Evolutionary conservation across 2,888 invertebrate genomes (phyloP).

Genomic region (Heteromyza rotundicornis): DNA sequence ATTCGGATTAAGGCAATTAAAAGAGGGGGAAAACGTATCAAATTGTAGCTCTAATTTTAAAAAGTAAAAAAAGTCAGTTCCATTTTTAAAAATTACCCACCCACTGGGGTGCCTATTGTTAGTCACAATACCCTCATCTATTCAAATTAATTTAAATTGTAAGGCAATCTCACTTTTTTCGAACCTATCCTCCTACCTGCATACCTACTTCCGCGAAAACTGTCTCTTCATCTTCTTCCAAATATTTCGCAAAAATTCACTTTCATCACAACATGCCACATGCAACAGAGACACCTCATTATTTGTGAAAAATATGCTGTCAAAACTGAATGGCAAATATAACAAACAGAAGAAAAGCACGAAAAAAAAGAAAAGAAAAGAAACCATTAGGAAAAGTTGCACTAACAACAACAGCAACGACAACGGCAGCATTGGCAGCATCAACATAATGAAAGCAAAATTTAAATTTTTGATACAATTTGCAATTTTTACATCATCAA

Average conservation of each 20-base stretch:
- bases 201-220: not conserved
- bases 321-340: conserved; percentile 23
- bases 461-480: conserved; percentile 57
- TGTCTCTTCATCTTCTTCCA: too few species aligned
- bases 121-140: too few species aligned
- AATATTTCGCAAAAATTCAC: not conserved
- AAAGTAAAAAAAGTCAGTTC: too few species aligned
- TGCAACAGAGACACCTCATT: conserved; percentile 47
- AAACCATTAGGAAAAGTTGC: not conserved
- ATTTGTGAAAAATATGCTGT: conserved; percentile 43
- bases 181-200: too few species aligned
- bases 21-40: too few species aligned
- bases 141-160: too few species aligned
- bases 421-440: conserved; percentile 40
- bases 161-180: too few species aligned
- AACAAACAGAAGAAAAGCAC: conserved; percentile 4
- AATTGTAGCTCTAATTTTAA: too few species aligned
- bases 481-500: conserved; percentile 43
- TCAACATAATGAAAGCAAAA: conserved; percentile 56
- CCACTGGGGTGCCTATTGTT: too few species aligned
- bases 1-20: too few species aligned
- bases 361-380: not conserved
- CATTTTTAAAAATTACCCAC: too few species aligned
- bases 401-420: conserved; percentile 26
- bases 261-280: conserved; percentile 4